Evolutionary conservation across 2,113 vertebrate genomes (phyloP).

Genomic region (Vulpes ferrilata): DNA sequence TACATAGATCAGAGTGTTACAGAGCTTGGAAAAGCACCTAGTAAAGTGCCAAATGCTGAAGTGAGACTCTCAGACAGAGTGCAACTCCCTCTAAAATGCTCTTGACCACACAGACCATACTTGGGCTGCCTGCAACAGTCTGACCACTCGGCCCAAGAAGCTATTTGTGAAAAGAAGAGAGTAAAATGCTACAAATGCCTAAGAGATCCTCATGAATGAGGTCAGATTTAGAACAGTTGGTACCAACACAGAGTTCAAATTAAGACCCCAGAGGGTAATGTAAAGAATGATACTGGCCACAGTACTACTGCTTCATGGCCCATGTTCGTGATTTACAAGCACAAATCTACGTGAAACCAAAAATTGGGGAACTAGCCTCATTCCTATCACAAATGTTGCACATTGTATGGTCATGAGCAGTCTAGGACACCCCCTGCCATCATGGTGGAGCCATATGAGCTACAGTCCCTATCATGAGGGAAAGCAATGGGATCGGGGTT

Average conservation of each 20-base stretch:
- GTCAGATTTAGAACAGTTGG: neutral
- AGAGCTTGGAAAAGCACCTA: neutral
- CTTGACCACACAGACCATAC: neutral
- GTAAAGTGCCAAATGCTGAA: neutral
- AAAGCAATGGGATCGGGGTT: neutral
- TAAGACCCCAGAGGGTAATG: neutral
- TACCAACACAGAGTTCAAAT: neutral
- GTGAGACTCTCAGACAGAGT: neutral
- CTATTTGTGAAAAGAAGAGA: neutral
- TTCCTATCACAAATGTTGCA: neutral
- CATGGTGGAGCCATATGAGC: fast-evolving
- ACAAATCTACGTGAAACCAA: neutral
- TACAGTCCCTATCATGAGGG: neutral
- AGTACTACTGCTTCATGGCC: neutral
- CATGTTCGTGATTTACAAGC: neutral
- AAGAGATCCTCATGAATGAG: neutral
- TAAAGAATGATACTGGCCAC: neutral
- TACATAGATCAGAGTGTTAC: neutral
- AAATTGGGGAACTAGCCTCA: neutral
- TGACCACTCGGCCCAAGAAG: neutral
- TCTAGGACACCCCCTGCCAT: neutral
- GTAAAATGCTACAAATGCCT: neutral
- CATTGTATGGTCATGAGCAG: fast-evolving
- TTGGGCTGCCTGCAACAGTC: neutral
- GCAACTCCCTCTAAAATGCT: neutral